These are phyloP conservation scores for Selenia dentaria DNA, from an alignment of 2,888 invertebrate genomes.

Conservation along the genomic window DNA sequence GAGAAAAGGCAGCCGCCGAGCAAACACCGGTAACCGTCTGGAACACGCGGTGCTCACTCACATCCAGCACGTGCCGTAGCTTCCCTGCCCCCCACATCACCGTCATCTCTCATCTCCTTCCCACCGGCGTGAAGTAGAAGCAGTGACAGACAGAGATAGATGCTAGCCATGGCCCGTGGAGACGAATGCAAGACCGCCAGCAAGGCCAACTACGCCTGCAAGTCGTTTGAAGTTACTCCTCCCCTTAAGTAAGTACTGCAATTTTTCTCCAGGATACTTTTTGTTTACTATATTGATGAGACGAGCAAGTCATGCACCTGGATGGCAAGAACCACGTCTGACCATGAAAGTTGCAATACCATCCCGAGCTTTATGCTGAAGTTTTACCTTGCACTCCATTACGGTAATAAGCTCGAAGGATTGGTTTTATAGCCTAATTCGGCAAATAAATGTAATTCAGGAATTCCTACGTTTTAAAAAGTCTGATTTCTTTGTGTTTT, in stretches of 20 bases:
- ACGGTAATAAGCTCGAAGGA: too few relatives aligned
- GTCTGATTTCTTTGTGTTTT: too few relatives aligned
- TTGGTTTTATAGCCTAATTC: too few relatives aligned
- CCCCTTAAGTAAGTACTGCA: slow-evolving; percentile 68
- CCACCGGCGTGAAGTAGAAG: slow-evolving; percentile 55
- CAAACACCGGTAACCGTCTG: slow-evolving; percentile 93
- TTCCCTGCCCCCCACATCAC: slow-evolving; percentile 32
- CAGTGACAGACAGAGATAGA: slow-evolving; percentile 45
- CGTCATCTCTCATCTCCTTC: slow-evolving; percentile 54
- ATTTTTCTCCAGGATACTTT: too few relatives aligned
- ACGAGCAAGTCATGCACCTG: too few relatives aligned
- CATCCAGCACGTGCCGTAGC: slow-evolving; percentile 94
- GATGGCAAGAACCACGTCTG: too few relatives aligned
- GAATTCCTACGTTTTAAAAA: too few relatives aligned
- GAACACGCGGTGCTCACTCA: slow-evolving; percentile 93
- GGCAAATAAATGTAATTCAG: too few relatives aligned
- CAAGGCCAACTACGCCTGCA: slow-evolving; percentile 72
- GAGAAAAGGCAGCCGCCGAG: slow-evolving; percentile 92
- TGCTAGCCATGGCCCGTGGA: slow-evolving; percentile 75
- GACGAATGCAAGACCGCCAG: slow-evolving; percentile 76
- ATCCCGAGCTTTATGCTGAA: too few relatives aligned
- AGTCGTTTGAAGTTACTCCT: slow-evolving; percentile 67
- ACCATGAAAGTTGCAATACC: too few relatives aligned
- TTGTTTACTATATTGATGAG: too few relatives aligned
- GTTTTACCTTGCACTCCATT: too few relatives aligned